A percentile compares a stretch with the other conserved stretches of the same genome.
Conservation (phyloP, 2,113 vertebrate species). For the Pterocles gutturalis region DNA sequence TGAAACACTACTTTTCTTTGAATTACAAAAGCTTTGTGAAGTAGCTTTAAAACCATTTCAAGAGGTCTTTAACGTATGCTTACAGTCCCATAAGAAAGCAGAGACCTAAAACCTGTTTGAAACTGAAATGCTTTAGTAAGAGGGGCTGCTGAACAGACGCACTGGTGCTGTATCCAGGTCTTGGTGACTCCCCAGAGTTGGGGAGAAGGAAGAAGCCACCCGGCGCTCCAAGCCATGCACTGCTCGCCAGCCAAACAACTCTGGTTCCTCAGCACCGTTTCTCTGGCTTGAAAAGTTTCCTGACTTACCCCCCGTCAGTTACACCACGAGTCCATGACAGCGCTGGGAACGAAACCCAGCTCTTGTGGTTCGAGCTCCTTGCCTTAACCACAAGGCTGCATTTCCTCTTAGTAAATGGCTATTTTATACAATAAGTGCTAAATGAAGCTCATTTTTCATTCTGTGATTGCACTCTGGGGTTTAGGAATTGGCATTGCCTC, state of each 20-base stretch:
- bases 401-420: constrained; percentile 67
- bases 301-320: constrained; percentile 8
- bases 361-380: constrained; percentile 42
- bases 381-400: constrained; percentile 67
- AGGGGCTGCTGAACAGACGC: not conserved
- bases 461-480: constrained; percentile 42
- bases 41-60: not conserved
- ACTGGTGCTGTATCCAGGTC: not conserved
- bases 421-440: constrained; percentile 70
- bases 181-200: not conserved
- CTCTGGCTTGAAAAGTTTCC: not conserved
- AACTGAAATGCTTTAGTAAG: not conserved
- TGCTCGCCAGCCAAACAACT: not conserved
- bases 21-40: not conserved
- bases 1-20: not conserved
- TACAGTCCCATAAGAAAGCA: not conserved
- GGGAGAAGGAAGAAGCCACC: not conserved
- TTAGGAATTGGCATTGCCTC: constrained; percentile 35
- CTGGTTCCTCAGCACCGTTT: not conserved
- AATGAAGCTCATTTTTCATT: constrained; percentile 65
- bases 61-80: not conserved
- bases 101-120: not conserved
- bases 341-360: constrained; percentile 15
- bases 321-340: not conserved
- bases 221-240: fast-evolving